Conservation (phyloP, 2,888 invertebrate genomes). For the Hydropsyche betteni region DNA sequence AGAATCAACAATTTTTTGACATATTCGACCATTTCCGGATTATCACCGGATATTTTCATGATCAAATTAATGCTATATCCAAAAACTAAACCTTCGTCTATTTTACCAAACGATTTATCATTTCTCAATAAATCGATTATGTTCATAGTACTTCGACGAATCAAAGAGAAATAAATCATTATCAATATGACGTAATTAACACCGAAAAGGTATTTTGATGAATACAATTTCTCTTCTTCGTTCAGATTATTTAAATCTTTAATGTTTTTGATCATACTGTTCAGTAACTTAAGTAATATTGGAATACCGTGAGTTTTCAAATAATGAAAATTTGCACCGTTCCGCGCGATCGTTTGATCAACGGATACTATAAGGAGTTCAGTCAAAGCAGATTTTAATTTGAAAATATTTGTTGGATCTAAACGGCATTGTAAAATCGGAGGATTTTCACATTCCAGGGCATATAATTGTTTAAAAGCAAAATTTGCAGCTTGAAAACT, state of each 20-base stretch:
- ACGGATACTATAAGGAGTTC: conserved; percentile 68
- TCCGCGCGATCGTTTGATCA: conserved; percentile 65
- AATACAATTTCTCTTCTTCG: conserved; percentile 68
- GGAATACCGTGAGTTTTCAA: too few relatives aligned
- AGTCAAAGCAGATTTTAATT: conserved; percentile 66
- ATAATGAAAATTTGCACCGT: conserved; percentile 52
- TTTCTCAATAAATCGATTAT: too few relatives aligned
- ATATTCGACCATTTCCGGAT: conserved; percentile 59
- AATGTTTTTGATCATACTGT: conserved; percentile 52
- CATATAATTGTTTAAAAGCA: conserved; percentile 68
- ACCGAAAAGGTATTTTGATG: conserved; percentile 47
- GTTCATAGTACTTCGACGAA: too few relatives aligned
- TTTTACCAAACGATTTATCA: too few relatives aligned
- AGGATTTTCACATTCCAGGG: conserved; percentile 68
- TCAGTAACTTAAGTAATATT: too few relatives aligned
- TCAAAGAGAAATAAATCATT: too few relatives aligned
- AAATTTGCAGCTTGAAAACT: conserved; percentile 71
- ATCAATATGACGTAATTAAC: too few relatives aligned
- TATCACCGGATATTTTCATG: conserved; percentile 62
- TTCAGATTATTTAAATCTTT: conserved; percentile 68
- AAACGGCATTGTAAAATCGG: conserved; percentile 56
- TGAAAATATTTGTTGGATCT: conserved; percentile 59
- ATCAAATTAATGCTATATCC: conserved; percentile 67
- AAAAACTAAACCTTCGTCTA: conserved; percentile 62
- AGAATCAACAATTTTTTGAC: conserved; percentile 67